phyloP scores from a whole-genome alignment of 2,113 vertebrate species.

The Perca schrenkii region DNA sequence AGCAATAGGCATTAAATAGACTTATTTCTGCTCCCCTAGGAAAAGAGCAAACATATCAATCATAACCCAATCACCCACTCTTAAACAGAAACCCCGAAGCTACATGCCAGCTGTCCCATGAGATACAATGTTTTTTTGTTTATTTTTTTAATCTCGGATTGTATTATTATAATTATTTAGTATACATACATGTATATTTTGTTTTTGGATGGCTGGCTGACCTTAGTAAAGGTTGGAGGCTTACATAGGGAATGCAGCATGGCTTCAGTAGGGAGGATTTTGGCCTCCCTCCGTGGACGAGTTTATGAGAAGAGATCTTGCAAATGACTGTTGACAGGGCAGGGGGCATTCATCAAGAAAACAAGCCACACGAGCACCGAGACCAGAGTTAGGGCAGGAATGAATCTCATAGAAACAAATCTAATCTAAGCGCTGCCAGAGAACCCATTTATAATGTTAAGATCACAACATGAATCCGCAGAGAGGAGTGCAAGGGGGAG shows the following conservation, averaged over 20 bases:
- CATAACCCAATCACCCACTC: constrained; percentile 68
- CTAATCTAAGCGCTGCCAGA: constrained; percentile 74
- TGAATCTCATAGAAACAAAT: constrained; percentile 80
- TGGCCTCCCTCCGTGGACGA: constrained; percentile 47
- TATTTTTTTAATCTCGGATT: constrained; percentile 7
- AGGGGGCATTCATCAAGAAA: constrained; percentile 78
- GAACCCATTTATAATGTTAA: constrained; percentile 78
- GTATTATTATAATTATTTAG: constrained; percentile 8
- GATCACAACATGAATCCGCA: constrained; percentile 70
- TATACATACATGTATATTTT: constrained; percentile 18
- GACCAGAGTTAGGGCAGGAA: constrained; percentile 72
- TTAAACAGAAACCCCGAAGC: constrained; percentile 32
- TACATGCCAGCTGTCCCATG: constrained; percentile 41
- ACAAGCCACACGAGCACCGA: constrained; percentile 76
- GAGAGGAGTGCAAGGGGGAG: constrained; percentile 35
- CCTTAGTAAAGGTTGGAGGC: constrained; percentile 35
- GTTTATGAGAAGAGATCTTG: constrained; percentile 74
- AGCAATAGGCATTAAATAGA: constrained; percentile 75
- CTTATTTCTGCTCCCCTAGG: constrained; percentile 61
- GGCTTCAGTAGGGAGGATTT: constrained; percentile 47
- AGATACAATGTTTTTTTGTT: background rate
- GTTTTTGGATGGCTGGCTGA: background rate
- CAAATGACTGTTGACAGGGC: constrained; percentile 81
- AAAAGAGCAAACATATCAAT: constrained; percentile 75
- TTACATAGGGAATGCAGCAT: constrained; percentile 6